Conservation (phyloP, 1,140 invertebrate species). For the Geopemphigus sp. region DNA sequence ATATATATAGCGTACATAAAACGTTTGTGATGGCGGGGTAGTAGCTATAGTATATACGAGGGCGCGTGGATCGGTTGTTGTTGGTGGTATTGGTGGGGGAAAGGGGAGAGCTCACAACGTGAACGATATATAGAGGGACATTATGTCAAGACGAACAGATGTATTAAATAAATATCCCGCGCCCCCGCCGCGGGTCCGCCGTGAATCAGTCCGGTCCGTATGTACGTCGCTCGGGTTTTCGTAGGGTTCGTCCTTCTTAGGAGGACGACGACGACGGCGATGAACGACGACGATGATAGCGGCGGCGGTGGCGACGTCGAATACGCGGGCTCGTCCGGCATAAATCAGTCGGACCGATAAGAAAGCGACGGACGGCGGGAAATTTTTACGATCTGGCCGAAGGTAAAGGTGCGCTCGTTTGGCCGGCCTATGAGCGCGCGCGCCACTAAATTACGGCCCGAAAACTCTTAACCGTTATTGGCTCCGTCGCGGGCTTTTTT, state of each 20-base stretch:
- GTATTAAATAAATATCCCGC: conserved; percentile 51
- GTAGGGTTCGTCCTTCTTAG: conserved; percentile 1
- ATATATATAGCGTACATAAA: conserved; percentile 26
- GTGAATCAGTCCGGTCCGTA: not conserved
- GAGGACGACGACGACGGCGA: no score
- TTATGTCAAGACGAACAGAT: conserved; percentile 51
- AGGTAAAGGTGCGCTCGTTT: not conserved
- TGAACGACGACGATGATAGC: no score
- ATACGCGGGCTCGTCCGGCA: not conserved
- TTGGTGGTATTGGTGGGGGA: no score
- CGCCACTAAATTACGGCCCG: conserved; percentile 13
- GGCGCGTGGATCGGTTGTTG: no score
- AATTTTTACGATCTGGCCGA: conserved; percentile 29
- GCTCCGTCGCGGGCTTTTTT: not conserved
- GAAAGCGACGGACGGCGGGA: conserved; percentile 6
- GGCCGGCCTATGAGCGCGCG: not conserved
- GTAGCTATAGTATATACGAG: not conserved
- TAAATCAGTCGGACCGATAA: conserved; percentile 39
- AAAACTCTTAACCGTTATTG: conserved; percentile 34
- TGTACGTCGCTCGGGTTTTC: not conserved
- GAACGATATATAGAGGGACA: conserved; percentile 51
- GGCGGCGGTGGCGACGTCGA: not conserved
- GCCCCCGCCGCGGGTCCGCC: conserved; percentile 5
- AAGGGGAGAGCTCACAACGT: conserved; percentile 24
- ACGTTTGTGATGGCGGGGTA: not conserved